Percentiles rank a stretch among this genome's conserved stretches.
Evolutionary conservation across 2,113 vertebrate genomes (phyloP).

Genomic region (Panthera tigris): DNA sequence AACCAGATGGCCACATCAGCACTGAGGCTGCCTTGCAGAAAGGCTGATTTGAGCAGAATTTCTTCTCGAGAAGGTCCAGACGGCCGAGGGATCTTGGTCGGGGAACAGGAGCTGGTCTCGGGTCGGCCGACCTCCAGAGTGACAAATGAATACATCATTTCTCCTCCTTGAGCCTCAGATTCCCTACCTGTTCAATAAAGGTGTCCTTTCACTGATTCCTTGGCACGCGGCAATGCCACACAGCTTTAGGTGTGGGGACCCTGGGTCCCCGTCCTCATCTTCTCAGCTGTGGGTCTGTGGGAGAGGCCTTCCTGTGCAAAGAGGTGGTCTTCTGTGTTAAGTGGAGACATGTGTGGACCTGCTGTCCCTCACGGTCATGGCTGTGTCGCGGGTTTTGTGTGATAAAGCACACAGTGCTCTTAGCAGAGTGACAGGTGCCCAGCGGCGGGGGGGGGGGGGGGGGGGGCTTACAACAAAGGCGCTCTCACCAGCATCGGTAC

Average conservation of each 20-base stretch:
- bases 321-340: not conserved
- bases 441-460: rapidly evolving
- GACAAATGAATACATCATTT: not conserved
- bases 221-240: rapidly evolving
- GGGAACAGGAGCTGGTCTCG: not conserved
- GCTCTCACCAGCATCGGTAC: rapidly evolving
- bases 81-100: not conserved
- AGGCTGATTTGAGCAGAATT: rapidly evolving
- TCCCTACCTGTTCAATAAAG: not conserved
- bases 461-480: rapidly evolving
- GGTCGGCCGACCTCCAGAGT: not conserved
- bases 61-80: not conserved
- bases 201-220: rapidly evolving
- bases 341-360: rapidly evolving
- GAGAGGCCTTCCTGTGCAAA: rapidly evolving
- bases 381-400: too few relatives aligned
- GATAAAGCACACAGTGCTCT: rapidly evolving
- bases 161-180: not conserved
- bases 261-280: rapidly evolving
- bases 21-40: rapidly evolving
- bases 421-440: not conserved
- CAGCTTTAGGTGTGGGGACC: rapidly evolving
- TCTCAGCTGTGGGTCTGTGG: rapidly evolving
- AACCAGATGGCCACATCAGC: rapidly evolving
- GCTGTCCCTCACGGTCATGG: too few relatives aligned